Evolutionary conservation across 1,140 invertebrate species (phyloP).

Genomic region (Papilio glaucus): DNA sequence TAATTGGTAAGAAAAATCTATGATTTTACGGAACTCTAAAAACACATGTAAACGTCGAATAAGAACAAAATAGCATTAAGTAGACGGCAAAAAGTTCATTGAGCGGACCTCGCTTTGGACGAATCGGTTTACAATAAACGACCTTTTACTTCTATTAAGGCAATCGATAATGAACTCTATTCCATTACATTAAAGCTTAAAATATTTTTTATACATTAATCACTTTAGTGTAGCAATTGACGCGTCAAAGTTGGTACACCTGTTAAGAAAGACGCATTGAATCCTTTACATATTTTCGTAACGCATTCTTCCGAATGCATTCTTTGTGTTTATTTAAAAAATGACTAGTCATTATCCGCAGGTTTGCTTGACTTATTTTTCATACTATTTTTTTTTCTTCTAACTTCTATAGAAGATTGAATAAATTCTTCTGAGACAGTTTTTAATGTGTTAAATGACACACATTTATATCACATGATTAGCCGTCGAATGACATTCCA

Average conservation of each 20-base stretch:
- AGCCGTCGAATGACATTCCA: neutral
- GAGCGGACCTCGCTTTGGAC: slow-evolving; percentile 51
- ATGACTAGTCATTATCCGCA: slow-evolving; percentile 45
- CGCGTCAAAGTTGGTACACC: slow-evolving; percentile 51
- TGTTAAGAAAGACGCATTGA: slow-evolving; percentile 57
- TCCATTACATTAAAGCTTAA: neutral
- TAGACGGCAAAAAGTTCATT: slow-evolving; percentile 72
- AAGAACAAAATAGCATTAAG: slow-evolving; percentile 78
- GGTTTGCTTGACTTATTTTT: slow-evolving; percentile 1
- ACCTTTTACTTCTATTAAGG: slow-evolving; percentile 16
- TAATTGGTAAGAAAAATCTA: neutral
- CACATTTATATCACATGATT: neutral
- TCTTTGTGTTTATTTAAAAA: slow-evolving; percentile 63
- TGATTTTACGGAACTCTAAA: slow-evolving; percentile 42
- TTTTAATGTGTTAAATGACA: neutral
- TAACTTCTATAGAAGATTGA: neutral
- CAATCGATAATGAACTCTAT: slow-evolving; percentile 41
- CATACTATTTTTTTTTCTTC: neutral
- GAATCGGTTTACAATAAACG: slow-evolving; percentile 36
- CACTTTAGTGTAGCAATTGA: neutral
- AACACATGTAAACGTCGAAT: slow-evolving; percentile 69
- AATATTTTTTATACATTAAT: neutral
- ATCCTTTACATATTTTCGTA: slow-evolving; percentile 70
- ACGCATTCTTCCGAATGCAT: slow-evolving; percentile 60
- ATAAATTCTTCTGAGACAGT: neutral